Evolutionary conservation across 2,113 vertebrate genomes (phyloP).

Genomic region (Acrocephalus arundinaceus): DNA sequence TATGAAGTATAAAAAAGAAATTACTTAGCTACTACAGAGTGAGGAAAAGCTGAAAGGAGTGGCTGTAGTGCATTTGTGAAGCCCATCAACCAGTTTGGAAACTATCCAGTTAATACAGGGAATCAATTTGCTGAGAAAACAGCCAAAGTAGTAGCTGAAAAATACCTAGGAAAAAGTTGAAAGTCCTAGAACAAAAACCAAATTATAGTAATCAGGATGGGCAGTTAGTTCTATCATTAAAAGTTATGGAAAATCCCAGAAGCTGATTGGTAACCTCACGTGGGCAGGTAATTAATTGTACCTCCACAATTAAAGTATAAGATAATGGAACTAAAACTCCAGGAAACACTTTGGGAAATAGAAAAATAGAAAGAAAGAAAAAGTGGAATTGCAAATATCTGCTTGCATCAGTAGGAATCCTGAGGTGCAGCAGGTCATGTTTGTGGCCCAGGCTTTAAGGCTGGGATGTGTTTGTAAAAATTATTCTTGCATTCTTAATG

Average conservation of each 20-base stretch:
- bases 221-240: too few species aligned
- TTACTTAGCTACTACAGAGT: neutral
- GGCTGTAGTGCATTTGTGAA: neutral
- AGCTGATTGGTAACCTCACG: neutral
- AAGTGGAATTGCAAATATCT: neutral
- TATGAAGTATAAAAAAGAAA: neutral
- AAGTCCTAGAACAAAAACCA: neutral
- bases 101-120: neutral
- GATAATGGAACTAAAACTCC: neutral
- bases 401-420: neutral
- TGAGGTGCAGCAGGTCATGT: neutral
- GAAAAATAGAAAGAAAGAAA: neutral
- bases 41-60: neutral
- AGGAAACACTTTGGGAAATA: neutral
- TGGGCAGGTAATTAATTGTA: neutral
- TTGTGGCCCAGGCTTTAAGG: neutral
- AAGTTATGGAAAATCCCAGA: neutral
- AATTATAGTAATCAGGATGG: neutral
- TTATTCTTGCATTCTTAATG: neutral
- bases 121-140: neutral
- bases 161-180: neutral
- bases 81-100: neutral
- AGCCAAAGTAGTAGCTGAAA: neutral
- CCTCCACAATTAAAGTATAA: neutral
- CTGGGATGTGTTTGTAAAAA: neutral